phyloP scores from a whole-genome alignment of 2,113 vertebrate species.

The Mesitornis unicolor region DNA sequence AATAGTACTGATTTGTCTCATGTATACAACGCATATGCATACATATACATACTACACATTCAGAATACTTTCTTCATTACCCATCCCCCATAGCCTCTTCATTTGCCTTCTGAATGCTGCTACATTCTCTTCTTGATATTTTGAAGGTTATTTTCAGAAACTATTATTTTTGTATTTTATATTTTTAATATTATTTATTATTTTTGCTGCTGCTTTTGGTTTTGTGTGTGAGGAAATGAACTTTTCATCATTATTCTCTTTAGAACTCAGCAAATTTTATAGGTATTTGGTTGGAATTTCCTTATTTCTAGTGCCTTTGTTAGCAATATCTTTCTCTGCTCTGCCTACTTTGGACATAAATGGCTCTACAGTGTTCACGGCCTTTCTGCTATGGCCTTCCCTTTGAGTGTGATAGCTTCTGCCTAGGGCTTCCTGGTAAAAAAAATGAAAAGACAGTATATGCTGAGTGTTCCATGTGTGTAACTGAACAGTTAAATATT shows the following conservation, averaged over 20 bases:
- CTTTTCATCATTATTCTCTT: neutral
- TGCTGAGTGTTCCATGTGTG: neutral
- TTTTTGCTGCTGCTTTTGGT: too few relatives aligned
- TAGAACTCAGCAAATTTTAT: neutral
- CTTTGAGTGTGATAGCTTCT: neutral
- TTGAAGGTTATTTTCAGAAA: neutral
- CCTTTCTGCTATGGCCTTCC: neutral
- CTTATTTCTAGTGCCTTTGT: neutral
- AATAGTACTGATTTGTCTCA: neutral
- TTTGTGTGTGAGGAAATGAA: neutral
- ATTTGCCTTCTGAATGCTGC: neutral
- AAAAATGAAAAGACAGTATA: neutral
- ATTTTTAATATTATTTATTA: too few relatives aligned
- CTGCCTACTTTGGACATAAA: neutral
- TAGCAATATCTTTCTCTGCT: neutral
- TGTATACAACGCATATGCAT: neutral
- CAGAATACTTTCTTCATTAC: neutral
- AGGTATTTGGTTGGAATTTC: neutral
- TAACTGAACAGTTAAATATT: neutral
- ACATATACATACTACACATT: fast-evolving
- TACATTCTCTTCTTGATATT: neutral
- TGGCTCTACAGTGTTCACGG: neutral
- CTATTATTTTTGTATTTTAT: too few relatives aligned
- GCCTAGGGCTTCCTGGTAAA: neutral
- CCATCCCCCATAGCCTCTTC: neutral